These are phyloP conservation scores for Megaceryle torquata DNA, from an alignment of 2,113 vertebrate genomes.

Conservation along the genomic window DNA sequence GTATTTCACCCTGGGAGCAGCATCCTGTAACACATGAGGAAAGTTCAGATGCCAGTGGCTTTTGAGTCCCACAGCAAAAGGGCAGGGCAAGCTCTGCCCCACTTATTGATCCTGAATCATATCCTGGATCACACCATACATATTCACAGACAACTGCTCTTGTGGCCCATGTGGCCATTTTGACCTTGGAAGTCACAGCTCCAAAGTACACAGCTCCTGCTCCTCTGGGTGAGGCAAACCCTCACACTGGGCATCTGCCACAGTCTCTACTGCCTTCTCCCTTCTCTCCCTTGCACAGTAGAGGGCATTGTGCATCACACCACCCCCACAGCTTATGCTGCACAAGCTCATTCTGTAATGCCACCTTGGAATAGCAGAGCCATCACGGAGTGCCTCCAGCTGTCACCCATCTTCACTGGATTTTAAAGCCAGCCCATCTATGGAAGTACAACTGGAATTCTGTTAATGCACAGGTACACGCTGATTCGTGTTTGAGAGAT, in stretches of 20 bases:
- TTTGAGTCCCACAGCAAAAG: background rate
- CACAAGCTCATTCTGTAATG: conserved; percentile 76
- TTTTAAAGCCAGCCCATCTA: background rate
- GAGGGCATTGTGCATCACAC: conserved; percentile 72
- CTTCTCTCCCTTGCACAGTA: conserved; percentile 69
- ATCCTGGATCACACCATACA: background rate
- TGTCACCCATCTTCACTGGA: background rate
- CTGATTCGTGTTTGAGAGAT: background rate
- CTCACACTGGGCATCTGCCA: conserved; percentile 72
- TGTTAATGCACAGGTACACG: background rate
- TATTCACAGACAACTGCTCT: background rate
- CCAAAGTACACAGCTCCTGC: conserved; percentile 75
- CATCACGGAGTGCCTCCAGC: background rate
- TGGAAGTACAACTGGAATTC: background rate
- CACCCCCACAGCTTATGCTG: conserved; percentile 83
- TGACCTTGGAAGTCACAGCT: conserved; percentile 81
- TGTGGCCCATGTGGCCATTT: background rate
- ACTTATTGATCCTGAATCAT: background rate
- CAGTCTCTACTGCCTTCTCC: conserved; percentile 49
- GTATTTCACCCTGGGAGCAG: background rate
- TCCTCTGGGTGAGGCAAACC: conserved; percentile 68
- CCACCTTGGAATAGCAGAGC: conserved; percentile 68
- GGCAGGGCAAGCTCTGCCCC: background rate
- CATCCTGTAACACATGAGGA: background rate
- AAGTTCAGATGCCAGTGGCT: background rate